These are phyloP conservation scores for Taxidea taxus DNA, from an alignment of 2,113 vertebrate genomes.

Conservation along the genomic window DNA sequence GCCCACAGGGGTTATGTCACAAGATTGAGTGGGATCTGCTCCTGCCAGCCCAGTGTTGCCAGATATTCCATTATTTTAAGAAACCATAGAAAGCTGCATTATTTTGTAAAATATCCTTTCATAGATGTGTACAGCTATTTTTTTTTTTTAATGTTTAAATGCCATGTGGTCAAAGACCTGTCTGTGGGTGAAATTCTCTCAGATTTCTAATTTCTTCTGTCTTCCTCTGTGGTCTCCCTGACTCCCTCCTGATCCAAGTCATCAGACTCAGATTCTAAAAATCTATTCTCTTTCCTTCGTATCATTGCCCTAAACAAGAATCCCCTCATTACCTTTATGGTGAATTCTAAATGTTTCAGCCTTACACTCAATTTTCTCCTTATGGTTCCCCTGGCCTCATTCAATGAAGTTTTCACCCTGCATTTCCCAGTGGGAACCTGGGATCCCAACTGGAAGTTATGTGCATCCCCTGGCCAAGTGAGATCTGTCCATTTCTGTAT, in stretches of 20 bases:
- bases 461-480: neutral
- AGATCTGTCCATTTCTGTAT: neutral
- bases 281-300: neutral
- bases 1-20: neutral
- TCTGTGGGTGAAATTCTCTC: neutral
- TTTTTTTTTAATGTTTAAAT: neutral
- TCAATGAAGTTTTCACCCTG: neutral
- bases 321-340: neutral
- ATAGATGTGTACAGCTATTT: neutral
- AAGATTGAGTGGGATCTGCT: rapidly evolving
- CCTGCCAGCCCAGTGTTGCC: neutral
- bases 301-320: neutral
- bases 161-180: neutral
- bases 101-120: neutral
- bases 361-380: neutral
- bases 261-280: neutral
- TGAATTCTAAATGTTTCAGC: neutral
- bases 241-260: neutral
- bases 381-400: neutral
- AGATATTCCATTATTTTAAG: neutral
- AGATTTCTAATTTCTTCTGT: neutral
- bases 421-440: neutral
- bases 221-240: neutral
- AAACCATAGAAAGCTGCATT: neutral
- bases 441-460: neutral